Base-by-base conservation (phyloP, 2,113 vertebrate genomes). In the Phrynosoma blainvillii region DNA sequence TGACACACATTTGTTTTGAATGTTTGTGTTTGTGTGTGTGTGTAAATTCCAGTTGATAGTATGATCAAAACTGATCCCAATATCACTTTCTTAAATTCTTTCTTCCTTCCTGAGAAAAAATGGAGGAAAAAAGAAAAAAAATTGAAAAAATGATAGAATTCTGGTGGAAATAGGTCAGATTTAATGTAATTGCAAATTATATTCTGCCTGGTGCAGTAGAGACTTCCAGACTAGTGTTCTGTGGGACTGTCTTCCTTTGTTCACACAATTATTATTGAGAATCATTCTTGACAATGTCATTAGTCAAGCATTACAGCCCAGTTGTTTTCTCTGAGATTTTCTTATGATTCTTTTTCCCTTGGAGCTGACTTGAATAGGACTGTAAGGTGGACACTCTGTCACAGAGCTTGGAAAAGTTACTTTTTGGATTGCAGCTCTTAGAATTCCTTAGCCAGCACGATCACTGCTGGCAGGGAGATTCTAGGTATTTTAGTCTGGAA, bases 1-100 rank as follows among this genome's bases (percentile, higher is more conserved):
- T 47, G 56, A 18, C 79, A 32, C 54, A 76, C 79, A 82, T 87
- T 87, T 87, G 86, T 52, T 87, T 65, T 76, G 36, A 82, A 87
- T 82, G 36, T 36, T 36, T 36, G 36, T 36, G 36, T 36, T 1
- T 36, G 36, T 36, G 36, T 36, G 36, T 36, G 36, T 36, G 36
- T 36, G 75, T 87, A 11, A 82, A 40, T 52, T 65, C 23, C 52
- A 56, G 36, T 30, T 11, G 20, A 56, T 52, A 76, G 30, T 56
- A 66, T 52, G 82, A 71, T 87, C 86, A 66, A 66, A 74, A 76
- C 52, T 76, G 32, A 82, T 82, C 59, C 79, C 25, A 36, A 52
- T 20, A 76, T 82, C 86, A 77, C 56, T 59, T 82, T 83, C 70
- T 88, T 40, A 75, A 75, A 82, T 75, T 66, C 86, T 82, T 81